These are phyloP conservation scores for Drosophila emarginata DNA, from an alignment of 2,888 invertebrate genomes.

Conservation along the genomic window DNA sequence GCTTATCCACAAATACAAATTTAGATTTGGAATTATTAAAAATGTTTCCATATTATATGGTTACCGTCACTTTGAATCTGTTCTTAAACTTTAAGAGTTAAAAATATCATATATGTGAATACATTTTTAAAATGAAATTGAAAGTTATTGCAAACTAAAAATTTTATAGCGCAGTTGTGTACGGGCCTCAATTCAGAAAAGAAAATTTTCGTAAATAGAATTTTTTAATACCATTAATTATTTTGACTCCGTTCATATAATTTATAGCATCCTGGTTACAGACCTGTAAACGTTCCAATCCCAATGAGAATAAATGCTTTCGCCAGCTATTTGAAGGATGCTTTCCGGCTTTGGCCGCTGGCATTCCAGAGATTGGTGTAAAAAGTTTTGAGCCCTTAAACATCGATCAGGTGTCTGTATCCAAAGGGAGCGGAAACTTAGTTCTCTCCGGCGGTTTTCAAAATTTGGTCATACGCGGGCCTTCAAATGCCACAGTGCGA, in stretches of 20 bases:
- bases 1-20: too few species aligned
- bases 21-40: too few species aligned
- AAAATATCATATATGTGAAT: too few species aligned
- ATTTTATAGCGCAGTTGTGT: too few species aligned
- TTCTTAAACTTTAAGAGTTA: too few species aligned
- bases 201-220: too few species aligned
- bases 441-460: slow-evolving; percentile 84
- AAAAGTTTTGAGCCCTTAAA: slow-evolving; percentile 85
- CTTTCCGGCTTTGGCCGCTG: slow-evolving; percentile 85
- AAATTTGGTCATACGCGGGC: slow-evolving; percentile 84
- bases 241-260: background rate
- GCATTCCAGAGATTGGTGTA: slow-evolving; percentile 85
- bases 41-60: too few species aligned
- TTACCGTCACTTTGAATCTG: too few species aligned
- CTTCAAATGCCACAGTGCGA: slow-evolving; percentile 84
- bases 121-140: too few species aligned
- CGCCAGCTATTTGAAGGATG: slow-evolving; percentile 83
- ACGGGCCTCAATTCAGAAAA: too few species aligned
- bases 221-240: background rate
- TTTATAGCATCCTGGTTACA: slow-evolving; percentile 84
- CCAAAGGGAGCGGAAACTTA: slow-evolving; percentile 84
- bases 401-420: slow-evolving; percentile 84
- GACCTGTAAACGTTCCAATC: slow-evolving; percentile 83
- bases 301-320: slow-evolving; percentile 84
- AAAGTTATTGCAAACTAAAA: too few species aligned